These are phyloP conservation scores for Crocallis elinguaria DNA, from an alignment of 2,888 invertebrate species.

Conservation along the genomic window DNA sequence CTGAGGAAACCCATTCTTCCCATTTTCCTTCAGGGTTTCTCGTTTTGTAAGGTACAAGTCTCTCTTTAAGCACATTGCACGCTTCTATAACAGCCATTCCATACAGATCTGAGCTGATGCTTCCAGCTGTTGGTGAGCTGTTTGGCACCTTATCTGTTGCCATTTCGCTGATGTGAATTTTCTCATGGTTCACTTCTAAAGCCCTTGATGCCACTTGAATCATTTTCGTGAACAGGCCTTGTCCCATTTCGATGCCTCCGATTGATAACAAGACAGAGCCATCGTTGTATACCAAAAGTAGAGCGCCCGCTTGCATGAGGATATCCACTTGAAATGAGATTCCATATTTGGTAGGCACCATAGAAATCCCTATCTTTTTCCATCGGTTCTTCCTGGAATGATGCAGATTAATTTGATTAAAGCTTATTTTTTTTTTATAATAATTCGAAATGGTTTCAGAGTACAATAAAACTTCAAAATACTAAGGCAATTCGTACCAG, in stretches of 20 bases:
- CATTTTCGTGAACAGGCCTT: constrained; percentile 96
- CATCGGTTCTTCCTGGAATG: constrained; percentile 86
- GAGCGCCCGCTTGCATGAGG: constrained; percentile 91
- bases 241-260: constrained; percentile 96
- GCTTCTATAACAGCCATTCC: constrained; percentile 93
- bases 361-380: constrained; percentile 90
- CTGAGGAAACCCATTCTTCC: constrained; percentile 91
- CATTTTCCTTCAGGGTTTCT: constrained; percentile 89
- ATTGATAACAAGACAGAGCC: constrained; percentile 92
- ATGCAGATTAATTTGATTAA: not conserved
- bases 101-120: constrained; percentile 91
- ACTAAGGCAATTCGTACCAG: no score
- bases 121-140: constrained; percentile 91
- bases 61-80: constrained; percentile 86
- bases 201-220: constrained; percentile 91
- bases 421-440: not conserved
- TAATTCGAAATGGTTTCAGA: not conserved
- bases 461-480: not conserved
- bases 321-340: constrained; percentile 88
- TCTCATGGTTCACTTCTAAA: constrained; percentile 85
- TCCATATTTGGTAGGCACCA: constrained; percentile 91
- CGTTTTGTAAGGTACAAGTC: constrained; percentile 87
- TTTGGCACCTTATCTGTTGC: constrained; percentile 93
- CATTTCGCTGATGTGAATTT: constrained; percentile 90
- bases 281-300: constrained; percentile 90